A percentile compares a stretch with the other conserved stretches of the same genome.
phyloP scores from a whole-genome alignment of 2,888 invertebrate species.

The Campoplex nolae region DNA sequence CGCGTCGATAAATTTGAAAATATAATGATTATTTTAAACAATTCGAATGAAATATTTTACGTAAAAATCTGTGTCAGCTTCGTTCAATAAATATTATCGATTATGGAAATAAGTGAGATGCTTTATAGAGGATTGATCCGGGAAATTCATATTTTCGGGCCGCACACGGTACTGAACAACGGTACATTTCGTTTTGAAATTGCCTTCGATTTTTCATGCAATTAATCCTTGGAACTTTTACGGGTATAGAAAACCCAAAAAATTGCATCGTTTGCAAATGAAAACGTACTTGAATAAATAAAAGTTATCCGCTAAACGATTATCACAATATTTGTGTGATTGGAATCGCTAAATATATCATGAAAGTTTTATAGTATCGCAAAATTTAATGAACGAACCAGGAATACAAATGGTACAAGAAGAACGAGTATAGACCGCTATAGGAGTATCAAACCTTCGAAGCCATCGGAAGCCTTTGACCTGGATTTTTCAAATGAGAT shows the following conservation, averaged over 20 bases:
- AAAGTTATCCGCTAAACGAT: too few relatives aligned
- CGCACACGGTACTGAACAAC: too few relatives aligned
- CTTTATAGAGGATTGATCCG: background rate
- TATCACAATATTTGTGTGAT: too few relatives aligned
- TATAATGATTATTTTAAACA: background rate
- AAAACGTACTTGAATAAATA: too few relatives aligned
- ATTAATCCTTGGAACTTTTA: too few relatives aligned
- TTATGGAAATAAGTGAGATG: background rate
- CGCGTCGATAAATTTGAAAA: background rate
- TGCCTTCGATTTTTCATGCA: too few relatives aligned
- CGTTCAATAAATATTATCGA: background rate
- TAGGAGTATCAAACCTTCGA: background rate
- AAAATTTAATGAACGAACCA: background rate
- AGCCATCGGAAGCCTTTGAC: conserved; percentile 50
- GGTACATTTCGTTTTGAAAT: background rate
- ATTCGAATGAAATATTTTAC: background rate
- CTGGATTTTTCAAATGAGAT: conserved; percentile 67
- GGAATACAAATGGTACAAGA: background rate
- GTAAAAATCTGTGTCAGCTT: background rate
- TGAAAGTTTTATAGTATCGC: too few relatives aligned
- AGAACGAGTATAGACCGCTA: background rate
- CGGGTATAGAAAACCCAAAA: too few relatives aligned
- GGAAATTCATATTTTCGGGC: background rate
- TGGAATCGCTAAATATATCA: too few relatives aligned
- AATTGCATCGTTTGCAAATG: too few relatives aligned